These are phyloP conservation scores for Mechanitis messenoides DNA, from an alignment of 2,888 invertebrate genomes.

Conservation along the genomic window DNA sequence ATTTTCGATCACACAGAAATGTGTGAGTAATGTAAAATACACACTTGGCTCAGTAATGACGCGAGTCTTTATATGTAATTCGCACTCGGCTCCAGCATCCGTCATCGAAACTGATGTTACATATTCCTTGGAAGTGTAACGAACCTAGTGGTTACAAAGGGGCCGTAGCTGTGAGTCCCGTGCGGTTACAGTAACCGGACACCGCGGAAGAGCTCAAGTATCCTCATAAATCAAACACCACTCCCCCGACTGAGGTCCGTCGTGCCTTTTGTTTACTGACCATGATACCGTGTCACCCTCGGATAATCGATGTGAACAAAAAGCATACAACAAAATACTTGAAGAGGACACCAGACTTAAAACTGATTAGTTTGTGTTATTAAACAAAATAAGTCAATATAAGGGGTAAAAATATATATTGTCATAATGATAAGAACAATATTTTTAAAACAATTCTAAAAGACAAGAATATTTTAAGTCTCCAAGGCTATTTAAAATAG, in stretches of 20 bases:
- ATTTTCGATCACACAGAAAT: not conserved
- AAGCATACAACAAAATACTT: not conserved
- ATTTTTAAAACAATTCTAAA: too few relatives aligned
- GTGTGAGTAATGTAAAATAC: not conserved
- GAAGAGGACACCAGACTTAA: too few relatives aligned
- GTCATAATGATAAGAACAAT: not conserved
- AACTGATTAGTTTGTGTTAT: too few relatives aligned
- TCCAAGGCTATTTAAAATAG: not conserved
- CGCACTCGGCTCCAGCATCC: conserved; percentile 21
- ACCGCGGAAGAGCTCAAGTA: conserved; percentile 69
- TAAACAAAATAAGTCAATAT: too few relatives aligned
- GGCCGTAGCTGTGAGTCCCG: conserved; percentile 43
- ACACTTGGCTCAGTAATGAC: not conserved
- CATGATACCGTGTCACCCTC: conserved; percentile 37
- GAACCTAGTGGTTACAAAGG: conserved; percentile 45
- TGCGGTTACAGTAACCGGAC: conserved; percentile 62
- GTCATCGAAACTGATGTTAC: conserved; percentile 21
- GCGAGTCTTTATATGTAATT: conserved; percentile 21
- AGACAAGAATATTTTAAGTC: too few relatives aligned
- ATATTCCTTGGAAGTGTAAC: conserved; percentile 34
- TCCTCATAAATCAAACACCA: conserved; percentile 65
- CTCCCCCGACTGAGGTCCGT: conserved; percentile 58
- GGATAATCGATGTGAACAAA: conserved; percentile 40
- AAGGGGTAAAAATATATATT: too few relatives aligned
- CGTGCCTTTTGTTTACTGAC: conserved; percentile 44